A percentile compares a stretch with the other conserved stretches of the same genome.
Evolutionary conservation across 2,113 vertebrate genomes (phyloP).

Genomic region (Hemiprocne comata): DNA sequence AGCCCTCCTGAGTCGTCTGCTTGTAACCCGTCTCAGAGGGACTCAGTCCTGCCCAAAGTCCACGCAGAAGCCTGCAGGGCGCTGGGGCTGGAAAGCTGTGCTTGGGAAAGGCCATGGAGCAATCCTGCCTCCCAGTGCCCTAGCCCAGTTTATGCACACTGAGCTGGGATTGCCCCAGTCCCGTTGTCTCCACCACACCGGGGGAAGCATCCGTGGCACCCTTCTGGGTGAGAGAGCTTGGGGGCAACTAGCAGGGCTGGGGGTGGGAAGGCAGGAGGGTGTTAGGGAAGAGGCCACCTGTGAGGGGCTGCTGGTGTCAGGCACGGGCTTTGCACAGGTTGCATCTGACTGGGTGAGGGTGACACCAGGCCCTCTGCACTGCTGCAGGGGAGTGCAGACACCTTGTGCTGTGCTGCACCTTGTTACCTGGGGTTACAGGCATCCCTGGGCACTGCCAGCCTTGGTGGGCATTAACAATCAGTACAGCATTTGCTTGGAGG

Average conservation of each 20-base stretch:
- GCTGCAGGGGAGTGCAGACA: accelerated
- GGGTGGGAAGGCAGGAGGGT: accelerated
- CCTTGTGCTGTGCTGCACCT: background rate
- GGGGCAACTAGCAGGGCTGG: background rate
- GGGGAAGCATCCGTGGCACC: background rate
- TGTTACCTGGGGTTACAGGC: background rate
- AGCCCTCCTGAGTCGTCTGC: background rate
- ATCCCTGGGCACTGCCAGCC: background rate
- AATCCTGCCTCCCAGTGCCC: slow-evolving; percentile 32
- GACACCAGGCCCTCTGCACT: background rate
- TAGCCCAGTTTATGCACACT: background rate
- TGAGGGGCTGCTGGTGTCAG: background rate
- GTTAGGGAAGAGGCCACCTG: background rate
- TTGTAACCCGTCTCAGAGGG: background rate
- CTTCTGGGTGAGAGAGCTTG: background rate
- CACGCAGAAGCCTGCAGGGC: background rate
- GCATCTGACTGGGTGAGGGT: background rate
- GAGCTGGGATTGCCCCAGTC: background rate
- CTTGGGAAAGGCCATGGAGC: background rate
- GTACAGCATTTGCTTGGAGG: background rate
- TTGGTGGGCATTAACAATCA: background rate
- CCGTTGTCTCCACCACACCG: accelerated
- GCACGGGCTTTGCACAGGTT: accelerated
- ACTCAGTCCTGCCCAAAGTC: background rate
- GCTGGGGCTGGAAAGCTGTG: background rate